These are phyloP conservation scores for Pseudochirops corinnae DNA, from an alignment of 2,797 vertebrate genomes.

Conservation along the genomic window DNA sequence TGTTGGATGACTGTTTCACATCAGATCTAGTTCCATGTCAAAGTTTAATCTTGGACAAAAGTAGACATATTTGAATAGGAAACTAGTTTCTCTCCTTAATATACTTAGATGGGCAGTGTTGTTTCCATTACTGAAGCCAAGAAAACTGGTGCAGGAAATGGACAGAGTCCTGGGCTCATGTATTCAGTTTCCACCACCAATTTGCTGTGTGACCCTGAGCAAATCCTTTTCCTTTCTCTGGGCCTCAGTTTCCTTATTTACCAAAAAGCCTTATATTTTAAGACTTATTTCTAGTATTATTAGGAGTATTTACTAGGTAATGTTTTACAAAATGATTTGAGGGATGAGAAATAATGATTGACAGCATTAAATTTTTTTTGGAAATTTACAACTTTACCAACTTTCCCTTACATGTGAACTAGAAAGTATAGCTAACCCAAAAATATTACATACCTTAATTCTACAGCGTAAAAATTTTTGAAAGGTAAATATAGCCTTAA, in stretches of 20 bases:
- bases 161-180: slow-evolving; percentile 81
- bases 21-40: slow-evolving; percentile 57
- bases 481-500: slow-evolving; percentile 72
- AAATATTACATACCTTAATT: slow-evolving; percentile 48
- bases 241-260: slow-evolving; percentile 80
- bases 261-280: slow-evolving; percentile 74
- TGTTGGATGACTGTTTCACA: not conserved
- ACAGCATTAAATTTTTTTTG: slow-evolving; percentile 52
- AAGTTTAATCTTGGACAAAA: slow-evolving; percentile 64
- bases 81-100: slow-evolving; percentile 75
- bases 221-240: slow-evolving; percentile 80
- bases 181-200: slow-evolving; percentile 80
- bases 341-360: slow-evolving; percentile 34
- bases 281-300: slow-evolving; percentile 60
- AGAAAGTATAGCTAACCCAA: slow-evolving; percentile 53
- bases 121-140: slow-evolving; percentile 82
- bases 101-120: slow-evolving; percentile 81
- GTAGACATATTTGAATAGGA: slow-evolving; percentile 78
- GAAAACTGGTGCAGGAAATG: slow-evolving; percentile 82
- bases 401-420: slow-evolving; percentile 45
- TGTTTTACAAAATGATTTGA: slow-evolving; percentile 64
- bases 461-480: slow-evolving; percentile 44
- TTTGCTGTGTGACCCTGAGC: slow-evolving; percentile 82
- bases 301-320: slow-evolving; percentile 66
- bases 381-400: slow-evolving; percentile 20